These are phyloP conservation scores for Hybognathus amarus DNA, from an alignment of 2,797 vertebrate genomes.

Conservation along the genomic window DNA sequence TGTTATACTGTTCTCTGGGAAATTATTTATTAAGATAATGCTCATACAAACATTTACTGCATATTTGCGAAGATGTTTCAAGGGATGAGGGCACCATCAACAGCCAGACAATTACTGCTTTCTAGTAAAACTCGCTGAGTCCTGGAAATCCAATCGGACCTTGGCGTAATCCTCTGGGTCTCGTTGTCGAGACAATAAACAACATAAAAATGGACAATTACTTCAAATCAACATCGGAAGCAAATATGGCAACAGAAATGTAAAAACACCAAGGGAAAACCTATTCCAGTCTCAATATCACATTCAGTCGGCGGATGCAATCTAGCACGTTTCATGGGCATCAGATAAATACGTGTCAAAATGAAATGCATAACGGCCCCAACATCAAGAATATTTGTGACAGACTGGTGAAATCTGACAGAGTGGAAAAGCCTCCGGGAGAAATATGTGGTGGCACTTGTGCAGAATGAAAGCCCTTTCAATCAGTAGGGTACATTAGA, in stretches of 20 bases:
- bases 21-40: constrained; percentile 3
- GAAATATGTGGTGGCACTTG: constrained; percentile 50
- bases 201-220: constrained; percentile 76
- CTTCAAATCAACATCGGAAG: constrained; percentile 73
- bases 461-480: constrained; percentile 59
- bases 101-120: constrained; percentile 5
- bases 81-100: constrained; percentile 10
- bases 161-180: constrained; percentile 70
- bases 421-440: constrained; percentile 42
- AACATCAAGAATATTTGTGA: constrained; percentile 45
- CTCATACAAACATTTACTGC: constrained; percentile 20
- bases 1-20: constrained; percentile 17
- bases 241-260: constrained; percentile 68
- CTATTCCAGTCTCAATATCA: background rate
- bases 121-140: constrained; percentile 15
- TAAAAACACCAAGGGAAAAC: constrained; percentile 31
- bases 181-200: constrained; percentile 75
- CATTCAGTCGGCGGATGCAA: background rate
- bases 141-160: constrained; percentile 71
- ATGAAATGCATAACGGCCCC: constrained; percentile 9
- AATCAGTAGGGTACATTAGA: constrained; percentile 62
- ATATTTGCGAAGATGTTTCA: constrained; percentile 1
- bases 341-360: constrained; percentile 14
- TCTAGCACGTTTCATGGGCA: constrained; percentile 47
- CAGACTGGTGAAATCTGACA: constrained; percentile 27